A percentile compares a stretch with the other conserved stretches of the same genome.
Evolutionary conservation across 2,113 vertebrate genomes (phyloP).

Genomic region (Mirounga angustirostris): DNA sequence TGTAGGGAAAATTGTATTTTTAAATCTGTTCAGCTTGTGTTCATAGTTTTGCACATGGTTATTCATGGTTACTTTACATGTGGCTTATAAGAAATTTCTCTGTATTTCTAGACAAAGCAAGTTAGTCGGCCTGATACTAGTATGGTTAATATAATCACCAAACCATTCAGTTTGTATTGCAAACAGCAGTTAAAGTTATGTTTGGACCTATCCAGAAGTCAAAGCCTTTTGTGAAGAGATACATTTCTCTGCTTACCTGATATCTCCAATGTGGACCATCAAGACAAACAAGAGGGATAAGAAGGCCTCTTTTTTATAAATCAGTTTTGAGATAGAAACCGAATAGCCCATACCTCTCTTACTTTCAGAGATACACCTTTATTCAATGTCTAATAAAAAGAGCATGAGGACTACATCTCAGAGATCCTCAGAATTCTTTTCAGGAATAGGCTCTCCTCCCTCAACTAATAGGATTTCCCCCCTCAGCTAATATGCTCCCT

Average conservation of each 20-base stretch:
- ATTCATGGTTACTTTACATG: conserved; percentile 34
- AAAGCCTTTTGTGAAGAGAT: background rate
- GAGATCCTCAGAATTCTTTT: background rate
- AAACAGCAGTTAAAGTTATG: conserved; percentile 5
- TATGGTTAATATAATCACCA: background rate
- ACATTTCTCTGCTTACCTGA: background rate
- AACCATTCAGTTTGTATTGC: background rate
- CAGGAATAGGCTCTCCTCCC: background rate
- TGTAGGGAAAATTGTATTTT: background rate
- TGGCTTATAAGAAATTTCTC: conserved; percentile 29
- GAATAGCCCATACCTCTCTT: background rate
- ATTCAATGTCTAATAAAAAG: background rate
- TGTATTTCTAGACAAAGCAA: conserved; percentile 31
- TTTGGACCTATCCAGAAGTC: background rate
- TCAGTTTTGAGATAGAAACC: background rate
- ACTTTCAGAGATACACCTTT: background rate
- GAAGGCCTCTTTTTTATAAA: background rate
- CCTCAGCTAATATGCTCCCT: background rate
- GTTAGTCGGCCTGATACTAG: background rate
- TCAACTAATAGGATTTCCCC: background rate
- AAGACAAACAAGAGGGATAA: background rate
- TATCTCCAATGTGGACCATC: background rate
- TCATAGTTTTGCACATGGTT: conserved; percentile 37
- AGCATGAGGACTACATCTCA: background rate
- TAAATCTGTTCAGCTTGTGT: conserved; percentile 2